Conservation (phyloP, 2,888 invertebrate genomes). For the Hirtodrosophila duncani region DNA sequence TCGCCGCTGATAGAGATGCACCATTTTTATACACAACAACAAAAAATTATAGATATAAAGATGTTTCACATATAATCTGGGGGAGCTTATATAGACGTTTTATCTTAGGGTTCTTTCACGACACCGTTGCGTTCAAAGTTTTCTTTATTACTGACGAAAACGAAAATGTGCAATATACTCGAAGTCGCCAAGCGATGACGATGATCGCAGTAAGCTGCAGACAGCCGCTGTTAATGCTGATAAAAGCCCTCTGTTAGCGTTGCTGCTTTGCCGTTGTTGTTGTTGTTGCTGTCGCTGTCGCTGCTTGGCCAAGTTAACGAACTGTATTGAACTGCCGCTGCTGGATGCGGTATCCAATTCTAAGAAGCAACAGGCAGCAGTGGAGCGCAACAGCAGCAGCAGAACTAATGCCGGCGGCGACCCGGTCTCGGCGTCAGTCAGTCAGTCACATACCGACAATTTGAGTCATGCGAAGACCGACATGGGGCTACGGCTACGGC, state of each 20-base stretch:
- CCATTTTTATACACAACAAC: constrained; percentile 41
- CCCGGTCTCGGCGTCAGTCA: background rate
- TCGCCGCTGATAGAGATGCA: constrained; percentile 57
- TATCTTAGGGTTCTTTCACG: background rate
- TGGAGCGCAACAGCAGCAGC: constrained; percentile 7
- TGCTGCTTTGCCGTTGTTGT: constrained; percentile 20
- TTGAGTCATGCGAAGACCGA: constrained; percentile 51
- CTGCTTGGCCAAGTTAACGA: constrained; percentile 44
- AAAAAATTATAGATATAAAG: too few species aligned
- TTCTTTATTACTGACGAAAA: constrained; percentile 51
- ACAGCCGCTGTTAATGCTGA: constrained; percentile 8
- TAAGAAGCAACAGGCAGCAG: constrained; percentile 27
- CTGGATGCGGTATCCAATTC: constrained; percentile 15
- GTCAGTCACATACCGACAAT: constrained; percentile 43
- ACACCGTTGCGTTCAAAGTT: constrained; percentile 47
- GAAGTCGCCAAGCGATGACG: too few species aligned
- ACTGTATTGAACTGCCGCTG: constrained; percentile 49
- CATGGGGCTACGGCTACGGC: constrained; percentile 1
- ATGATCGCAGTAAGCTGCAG: constrained; percentile 35
- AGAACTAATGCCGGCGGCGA: constrained; percentile 7
- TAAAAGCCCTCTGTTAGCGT: background rate
- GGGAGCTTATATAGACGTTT: too few species aligned
- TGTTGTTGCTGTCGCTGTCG: background rate
- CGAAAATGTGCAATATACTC: too few species aligned
- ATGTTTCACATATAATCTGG: too few species aligned